Base-by-base conservation (phyloP, 1,140 invertebrate species). In the Dendroctonus ponderosae region DNA sequence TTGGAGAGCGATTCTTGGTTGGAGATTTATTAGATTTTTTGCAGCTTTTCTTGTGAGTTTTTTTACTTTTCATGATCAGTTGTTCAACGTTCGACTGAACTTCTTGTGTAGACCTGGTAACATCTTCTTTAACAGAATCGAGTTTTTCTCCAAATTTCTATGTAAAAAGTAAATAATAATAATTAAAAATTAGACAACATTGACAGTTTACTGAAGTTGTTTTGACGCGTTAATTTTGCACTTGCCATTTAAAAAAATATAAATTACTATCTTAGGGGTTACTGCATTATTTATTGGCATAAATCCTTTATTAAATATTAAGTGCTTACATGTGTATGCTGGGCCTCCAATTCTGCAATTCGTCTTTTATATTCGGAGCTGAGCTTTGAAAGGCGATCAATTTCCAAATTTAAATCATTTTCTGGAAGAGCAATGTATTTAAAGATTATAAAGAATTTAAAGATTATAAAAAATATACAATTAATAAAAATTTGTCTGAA, bases 351-450 rank as follows among this genome's bases (percentile, higher is more conserved):
- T 68, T 82, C 78, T 60, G 74, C 74, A 61, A 83, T 77, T 74
- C 77, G 79, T 60, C 77, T 73, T 67, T 77, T 82, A 49, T 79
- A 78, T 56, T 61, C 65, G 15, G 76, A 74, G 65, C 76, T 79
- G 66, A 79, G 68, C 72, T 76, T 76, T 14, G 72, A 71, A 43
- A 84, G 70, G 68, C 76, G 75, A 71, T 81, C 79, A 58, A 84
- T 80, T 76, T 83, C 80, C 51, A 75, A 58, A 62, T 80, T 83
- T 70, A 83, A 79, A 68, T 79, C 81, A 71, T 80, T 74, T 71
- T 83, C 83, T 84, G 63, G 42, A 71, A 53, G 9, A 39, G 39
- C 50, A 15, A 62, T 6, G 4, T 14, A 52, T 56, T 56, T 5
- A 56, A 42, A 41, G 8, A n/a, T n/a, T n/a, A n/a, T n/a, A n/a